Percentiles rank a stretch among this genome's conserved stretches.
Conservation (phyloP, 2,888 invertebrate genomes). For the Anodontia alba region DNA sequence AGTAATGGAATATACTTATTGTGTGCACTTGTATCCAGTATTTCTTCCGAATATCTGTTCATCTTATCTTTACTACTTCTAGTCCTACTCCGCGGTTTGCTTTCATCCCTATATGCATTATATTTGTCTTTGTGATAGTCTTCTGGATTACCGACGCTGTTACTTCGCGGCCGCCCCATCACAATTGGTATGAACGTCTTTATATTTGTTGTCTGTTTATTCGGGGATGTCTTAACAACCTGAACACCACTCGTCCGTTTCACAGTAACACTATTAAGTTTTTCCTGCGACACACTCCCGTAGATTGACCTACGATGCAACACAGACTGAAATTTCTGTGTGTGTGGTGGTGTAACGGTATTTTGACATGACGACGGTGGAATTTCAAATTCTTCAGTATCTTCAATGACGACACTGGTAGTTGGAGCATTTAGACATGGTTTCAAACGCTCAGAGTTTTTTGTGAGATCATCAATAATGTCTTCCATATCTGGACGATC, state of each 20-base stretch:
- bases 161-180: constrained; percentile 58
- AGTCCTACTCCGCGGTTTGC: constrained; percentile 42
- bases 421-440: constrained; percentile 92
- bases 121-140: constrained; percentile 45
- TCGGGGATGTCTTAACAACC: constrained; percentile 42
- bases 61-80: constrained; percentile 54
- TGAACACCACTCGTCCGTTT: constrained; percentile 65
- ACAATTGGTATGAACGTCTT: constrained; percentile 66
- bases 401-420: constrained; percentile 90
- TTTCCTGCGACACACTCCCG: constrained; percentile 66
- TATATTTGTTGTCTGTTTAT: constrained; percentile 54
- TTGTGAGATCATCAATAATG: constrained; percentile 92
- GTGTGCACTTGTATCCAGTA: constrained; percentile 54
- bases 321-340: constrained; percentile 58
- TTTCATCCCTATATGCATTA: constrained; percentile 36
- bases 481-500: constrained; percentile 91
- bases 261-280: constrained; percentile 48
- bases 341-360: constrained; percentile 67
- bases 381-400: constrained; percentile 87
- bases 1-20: constrained; percentile 63
- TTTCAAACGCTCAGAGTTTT: constrained; percentile 90
- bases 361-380: constrained; percentile 73
- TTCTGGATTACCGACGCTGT: constrained; percentile 63
- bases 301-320: constrained; percentile 66
- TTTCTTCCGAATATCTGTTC: constrained; percentile 66